Conservation (phyloP, 2,797 vertebrate genomes). For the Tolypeutes matacus region DNA sequence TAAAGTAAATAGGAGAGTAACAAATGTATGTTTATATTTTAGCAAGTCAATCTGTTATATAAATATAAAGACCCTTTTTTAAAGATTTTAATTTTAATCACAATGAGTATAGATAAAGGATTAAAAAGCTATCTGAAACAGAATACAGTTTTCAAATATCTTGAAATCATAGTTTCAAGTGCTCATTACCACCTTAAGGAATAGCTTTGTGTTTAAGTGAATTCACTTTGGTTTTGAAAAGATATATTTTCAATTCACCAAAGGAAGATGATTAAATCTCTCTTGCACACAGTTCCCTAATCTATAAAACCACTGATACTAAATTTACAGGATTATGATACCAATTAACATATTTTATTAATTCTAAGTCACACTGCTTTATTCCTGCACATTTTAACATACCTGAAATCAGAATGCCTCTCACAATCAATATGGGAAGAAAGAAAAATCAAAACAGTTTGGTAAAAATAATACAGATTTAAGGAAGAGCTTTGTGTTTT, state of each 20-base stretch:
- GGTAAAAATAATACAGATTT: no score
- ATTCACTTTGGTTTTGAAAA: background rate
- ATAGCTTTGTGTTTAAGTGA: background rate
- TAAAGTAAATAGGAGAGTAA: background rate
- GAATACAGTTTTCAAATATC: background rate
- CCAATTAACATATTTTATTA: no score
- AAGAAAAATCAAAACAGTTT: no score
- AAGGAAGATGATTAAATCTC: background rate
- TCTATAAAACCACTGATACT: no score
- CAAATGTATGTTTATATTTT: background rate
- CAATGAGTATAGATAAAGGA: background rate
- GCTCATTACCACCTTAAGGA: background rate
- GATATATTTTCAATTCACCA: background rate
- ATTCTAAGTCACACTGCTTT: no score
- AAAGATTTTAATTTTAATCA: background rate
- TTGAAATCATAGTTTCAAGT: background rate
- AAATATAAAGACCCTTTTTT: background rate
- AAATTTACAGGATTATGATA: no score
- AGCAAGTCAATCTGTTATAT: background rate
- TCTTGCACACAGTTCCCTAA: background rate
- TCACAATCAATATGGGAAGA: no score
- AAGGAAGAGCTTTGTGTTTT: background rate
- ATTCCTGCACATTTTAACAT: no score
- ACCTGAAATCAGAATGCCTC: no score
- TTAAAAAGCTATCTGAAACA: constrained; percentile 12